Conservation (phyloP, 2,888 invertebrate genomes). For the Cataglyphis livida region DNA sequence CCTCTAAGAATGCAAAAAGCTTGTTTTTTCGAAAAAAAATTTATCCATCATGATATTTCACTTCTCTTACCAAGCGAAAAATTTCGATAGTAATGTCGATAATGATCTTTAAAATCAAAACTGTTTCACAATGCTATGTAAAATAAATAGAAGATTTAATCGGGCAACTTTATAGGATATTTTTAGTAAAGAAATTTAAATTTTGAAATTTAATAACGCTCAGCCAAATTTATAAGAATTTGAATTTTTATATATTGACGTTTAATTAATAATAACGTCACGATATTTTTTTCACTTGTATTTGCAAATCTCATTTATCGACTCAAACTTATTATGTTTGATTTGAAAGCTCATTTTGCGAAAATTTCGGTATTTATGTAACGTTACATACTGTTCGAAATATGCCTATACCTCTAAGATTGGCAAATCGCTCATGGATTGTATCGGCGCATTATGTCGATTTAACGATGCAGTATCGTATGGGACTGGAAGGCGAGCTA, state of each 20-base stretch:
- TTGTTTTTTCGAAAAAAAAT: constrained; percentile 60
- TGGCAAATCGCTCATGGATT: constrained; percentile 32
- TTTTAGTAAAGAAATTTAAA: background rate
- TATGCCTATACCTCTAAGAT: constrained; percentile 9
- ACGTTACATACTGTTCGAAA: constrained; percentile 5
- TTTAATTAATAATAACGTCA: background rate
- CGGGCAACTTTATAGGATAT: background rate
- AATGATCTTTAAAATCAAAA: constrained; percentile 48
- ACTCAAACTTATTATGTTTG: background rate
- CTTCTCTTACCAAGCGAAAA: constrained; percentile 23
- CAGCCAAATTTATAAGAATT: background rate
- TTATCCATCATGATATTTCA: constrained; percentile 7
- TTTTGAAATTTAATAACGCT: background rate
- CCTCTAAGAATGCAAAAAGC: constrained; percentile 70
- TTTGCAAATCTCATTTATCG: background rate
- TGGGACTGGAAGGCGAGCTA: constrained; percentile 48
- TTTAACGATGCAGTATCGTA: constrained; percentile 23
- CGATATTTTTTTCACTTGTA: background rate
- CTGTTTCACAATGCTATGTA: constrained; percentile 36
- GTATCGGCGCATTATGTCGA: constrained; percentile 33
- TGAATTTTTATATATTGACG: background rate
- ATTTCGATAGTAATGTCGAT: background rate
- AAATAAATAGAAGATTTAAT: background rate
- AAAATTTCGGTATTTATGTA: constrained; percentile 9
- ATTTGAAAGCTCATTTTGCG: background rate